phyloP scores from a whole-genome alignment of 2,888 invertebrate species.

The Seira ritae region DNA sequence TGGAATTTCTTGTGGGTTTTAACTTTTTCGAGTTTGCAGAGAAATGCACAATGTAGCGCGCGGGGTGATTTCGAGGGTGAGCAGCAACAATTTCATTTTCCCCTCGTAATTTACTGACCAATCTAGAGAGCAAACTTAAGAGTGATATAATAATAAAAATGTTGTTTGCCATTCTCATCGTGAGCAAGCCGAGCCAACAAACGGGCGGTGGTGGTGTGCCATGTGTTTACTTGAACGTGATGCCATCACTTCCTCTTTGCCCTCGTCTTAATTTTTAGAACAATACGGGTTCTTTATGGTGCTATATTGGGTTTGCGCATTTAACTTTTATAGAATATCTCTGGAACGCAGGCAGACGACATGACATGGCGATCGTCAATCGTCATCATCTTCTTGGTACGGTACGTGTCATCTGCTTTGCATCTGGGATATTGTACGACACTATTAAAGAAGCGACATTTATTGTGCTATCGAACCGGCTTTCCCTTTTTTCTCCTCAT shows the following conservation, averaged over 20 bases:
- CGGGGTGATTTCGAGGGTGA: slow-evolving; percentile 14
- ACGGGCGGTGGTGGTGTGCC: slow-evolving; percentile 30
- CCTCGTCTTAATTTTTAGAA: background rate
- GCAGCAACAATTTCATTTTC: slow-evolving; percentile 47
- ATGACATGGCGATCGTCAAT: too few relatives aligned
- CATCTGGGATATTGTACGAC: slow-evolving; percentile 58
- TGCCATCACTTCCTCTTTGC: background rate
- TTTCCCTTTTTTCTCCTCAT: slow-evolving; percentile 32
- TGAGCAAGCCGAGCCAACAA: background rate
- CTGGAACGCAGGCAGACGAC: background rate
- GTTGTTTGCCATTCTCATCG: slow-evolving; percentile 19
- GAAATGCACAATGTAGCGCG: too few relatives aligned
- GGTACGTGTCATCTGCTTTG: slow-evolving; percentile 62
- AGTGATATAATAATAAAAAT: slow-evolving; percentile 20
- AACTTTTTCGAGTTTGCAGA: background rate
- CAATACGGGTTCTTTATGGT: background rate
- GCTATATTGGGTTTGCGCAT: background rate
- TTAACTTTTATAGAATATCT: background rate
- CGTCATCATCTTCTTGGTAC: background rate
- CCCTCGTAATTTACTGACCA: slow-evolving; percentile 32
- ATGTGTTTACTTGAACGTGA: slow-evolving; percentile 45
- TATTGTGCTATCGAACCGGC: slow-evolving; percentile 51
- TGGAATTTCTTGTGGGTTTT: background rate
- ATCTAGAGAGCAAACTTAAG: slow-evolving; percentile 13
- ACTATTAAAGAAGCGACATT: slow-evolving; percentile 54